A percentile compares a stretch with the other conserved stretches of the same genome.
phyloP scores from a whole-genome alignment of 2,888 invertebrate species.

The Drosophila diplacantha region DNA sequence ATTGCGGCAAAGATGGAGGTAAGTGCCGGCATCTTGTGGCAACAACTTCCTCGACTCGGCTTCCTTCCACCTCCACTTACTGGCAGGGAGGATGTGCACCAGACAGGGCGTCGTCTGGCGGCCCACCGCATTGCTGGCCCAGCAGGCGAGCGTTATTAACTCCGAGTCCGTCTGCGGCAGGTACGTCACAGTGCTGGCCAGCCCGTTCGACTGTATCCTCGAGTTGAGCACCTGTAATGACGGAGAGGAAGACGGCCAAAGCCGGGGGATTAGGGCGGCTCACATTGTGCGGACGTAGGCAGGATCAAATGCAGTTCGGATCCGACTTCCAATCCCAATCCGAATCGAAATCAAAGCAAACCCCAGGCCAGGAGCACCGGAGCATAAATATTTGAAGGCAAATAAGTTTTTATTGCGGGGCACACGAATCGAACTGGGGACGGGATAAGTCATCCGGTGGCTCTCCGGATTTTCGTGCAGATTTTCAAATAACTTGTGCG shows the following conservation, averaged over 20 bases:
- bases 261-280: constrained; percentile 35
- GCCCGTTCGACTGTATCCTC: constrained; percentile 79
- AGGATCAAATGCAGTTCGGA: constrained; percentile 34
- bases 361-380: not conserved
- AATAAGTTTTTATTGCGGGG: constrained; percentile 66
- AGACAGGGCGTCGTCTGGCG: constrained; percentile 89
- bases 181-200: constrained; percentile 81
- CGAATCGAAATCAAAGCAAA: constrained; percentile 18
- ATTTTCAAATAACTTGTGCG: constrained; percentile 68
- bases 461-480: constrained; percentile 48
- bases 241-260: constrained; percentile 7
- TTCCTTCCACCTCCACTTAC: constrained; percentile 79
- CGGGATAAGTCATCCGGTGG: constrained; percentile 39
- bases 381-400: constrained; percentile 67
- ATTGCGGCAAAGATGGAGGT: constrained; percentile 55
- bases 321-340: constrained; percentile 1
- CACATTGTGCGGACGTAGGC: constrained; percentile 50
- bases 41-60: constrained; percentile 37
- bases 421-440: constrained; percentile 48
- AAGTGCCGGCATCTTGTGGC: constrained; percentile 49
- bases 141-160: constrained; percentile 90
- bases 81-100: constrained; percentile 88
- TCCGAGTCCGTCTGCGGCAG: constrained; percentile 81
- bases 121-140: constrained; percentile 91
- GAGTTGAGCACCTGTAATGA: constrained; percentile 78